Base-by-base conservation (phyloP, 2,888 invertebrate genomes). In the Argyra leucocephala region DNA sequence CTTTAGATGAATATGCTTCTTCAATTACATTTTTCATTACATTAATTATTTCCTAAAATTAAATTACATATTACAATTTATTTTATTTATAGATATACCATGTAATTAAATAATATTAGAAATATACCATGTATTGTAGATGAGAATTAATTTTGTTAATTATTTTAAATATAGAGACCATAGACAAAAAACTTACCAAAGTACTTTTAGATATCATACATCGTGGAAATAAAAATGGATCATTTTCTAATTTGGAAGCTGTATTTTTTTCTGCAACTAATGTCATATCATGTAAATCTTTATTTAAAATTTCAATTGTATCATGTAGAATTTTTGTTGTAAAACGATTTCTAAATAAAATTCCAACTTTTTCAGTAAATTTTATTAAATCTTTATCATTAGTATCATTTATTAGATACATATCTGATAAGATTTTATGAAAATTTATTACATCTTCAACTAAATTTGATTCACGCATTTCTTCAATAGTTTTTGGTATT, bases 281-380 rank as follows among this genome's bases (percentile, higher is more conserved):
- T 74, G 86, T 83, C 71, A 88, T 87, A 69, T 87, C 84, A 76
- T 93, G 91, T 64, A 94, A 82, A 77, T 93, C 91, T 73, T 89
- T 88, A 64, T 86, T 84, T 86, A 93, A 91, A 61, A 93, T 85
- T 67, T 78, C 81, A 57, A 87, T 82, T 0, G 93, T 91, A 63
- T 81, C 82, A 65, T 85, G 84, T 65, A 90, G 76, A 69, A 90
- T 86, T 69, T 87, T 84, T 72, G 87, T 84, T 70, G 89, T 88
- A 64, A 89, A 87, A 73, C 89, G 90, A 73, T 88, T 85, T 37
- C 90, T 87, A 77, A 90, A 93, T 37, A 90, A 79, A 6, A 84
- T 81, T 74, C 92, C 89, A 66, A 92, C 85, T 76, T 91, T 87
- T 26, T 85, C 83, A 2, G 88, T 84, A 74, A 90, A 93, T 57